Evolutionary conservation across 92 coral and sea anemone species (phyloP).

Genomic region (Phenganax marumi): DNA sequence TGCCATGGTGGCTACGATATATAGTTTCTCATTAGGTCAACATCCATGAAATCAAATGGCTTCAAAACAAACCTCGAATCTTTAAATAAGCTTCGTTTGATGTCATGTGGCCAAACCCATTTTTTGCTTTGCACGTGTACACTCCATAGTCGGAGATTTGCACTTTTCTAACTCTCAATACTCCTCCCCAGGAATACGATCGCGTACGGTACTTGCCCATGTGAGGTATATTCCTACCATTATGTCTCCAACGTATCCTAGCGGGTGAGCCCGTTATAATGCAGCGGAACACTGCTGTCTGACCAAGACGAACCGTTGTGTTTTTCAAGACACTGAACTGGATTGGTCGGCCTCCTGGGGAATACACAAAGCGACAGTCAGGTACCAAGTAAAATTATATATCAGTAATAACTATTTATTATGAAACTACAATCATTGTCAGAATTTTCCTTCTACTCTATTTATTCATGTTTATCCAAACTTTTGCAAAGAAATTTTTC

Average conservation of each 20-base stretch:
- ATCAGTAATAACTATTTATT: no score
- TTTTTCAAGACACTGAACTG: conserved; percentile 52
- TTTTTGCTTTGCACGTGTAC: conserved; percentile 79
- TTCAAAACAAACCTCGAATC: conserved; percentile 56
- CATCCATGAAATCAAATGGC: not conserved
- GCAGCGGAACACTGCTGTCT: conserved; percentile 66
- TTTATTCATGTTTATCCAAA: no score
- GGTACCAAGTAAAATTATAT: no score
- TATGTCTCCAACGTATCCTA: conserved; percentile 82
- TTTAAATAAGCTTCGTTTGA: conserved; percentile 63
- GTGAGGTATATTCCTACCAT: conserved; percentile 59
- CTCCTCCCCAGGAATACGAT: conserved; percentile 53
- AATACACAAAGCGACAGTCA: not conserved
- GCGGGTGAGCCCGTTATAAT: conserved; percentile 69
- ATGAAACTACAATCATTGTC: no score
- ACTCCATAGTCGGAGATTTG: conserved; percentile 62
- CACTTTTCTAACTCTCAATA: conserved; percentile 67
- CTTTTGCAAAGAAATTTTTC: no score
- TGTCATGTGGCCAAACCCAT: conserved; percentile 46
- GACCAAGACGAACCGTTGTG: conserved; percentile 63
- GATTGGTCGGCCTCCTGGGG: conserved; percentile 43
- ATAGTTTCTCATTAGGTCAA: not conserved
- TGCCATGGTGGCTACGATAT: no score
- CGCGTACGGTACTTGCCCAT: conserved; percentile 50
- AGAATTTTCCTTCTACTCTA: no score